phyloP scores from a whole-genome alignment of 2,797 vertebrate species.

The Rhincodon typus region DNA sequence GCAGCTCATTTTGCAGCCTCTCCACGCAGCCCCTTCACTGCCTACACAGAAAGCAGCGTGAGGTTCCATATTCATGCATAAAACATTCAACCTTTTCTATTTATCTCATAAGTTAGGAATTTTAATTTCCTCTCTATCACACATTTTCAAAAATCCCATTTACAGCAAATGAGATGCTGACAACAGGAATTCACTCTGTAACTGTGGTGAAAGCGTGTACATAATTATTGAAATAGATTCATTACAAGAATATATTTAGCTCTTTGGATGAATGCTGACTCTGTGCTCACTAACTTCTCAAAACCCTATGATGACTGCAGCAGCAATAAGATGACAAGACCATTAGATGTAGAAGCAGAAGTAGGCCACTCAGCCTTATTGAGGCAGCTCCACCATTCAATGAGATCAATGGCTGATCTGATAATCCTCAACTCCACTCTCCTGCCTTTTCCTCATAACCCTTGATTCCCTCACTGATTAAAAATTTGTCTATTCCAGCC shows the following conservation, averaged over 20 bases:
- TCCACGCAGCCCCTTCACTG: not conserved
- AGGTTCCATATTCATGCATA: not conserved
- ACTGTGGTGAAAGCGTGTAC: not conserved
- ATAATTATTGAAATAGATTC: not conserved
- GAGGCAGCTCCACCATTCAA: no score
- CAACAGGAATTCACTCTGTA: not conserved
- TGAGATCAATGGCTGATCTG: no score
- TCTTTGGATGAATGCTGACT: not conserved
- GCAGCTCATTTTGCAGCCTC: not conserved
- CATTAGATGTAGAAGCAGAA: no score
- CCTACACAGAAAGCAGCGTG: not conserved
- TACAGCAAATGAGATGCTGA: constrained; percentile 10
- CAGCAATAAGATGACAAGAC: not conserved
- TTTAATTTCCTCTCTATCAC: not conserved
- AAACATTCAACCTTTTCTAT: not conserved
- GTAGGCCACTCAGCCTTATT: no score
- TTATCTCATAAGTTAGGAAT: not conserved
- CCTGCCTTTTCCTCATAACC: no score
- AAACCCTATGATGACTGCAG: not conserved
- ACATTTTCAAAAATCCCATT: constrained; percentile 11
- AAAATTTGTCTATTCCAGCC: no score
- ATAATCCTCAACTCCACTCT: no score
- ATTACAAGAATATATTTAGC: not conserved
- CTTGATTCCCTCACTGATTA: no score
- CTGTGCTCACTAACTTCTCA: not conserved